phyloP scores from a whole-genome alignment of 2,797 vertebrate species.

The Argya squamiceps region DNA sequence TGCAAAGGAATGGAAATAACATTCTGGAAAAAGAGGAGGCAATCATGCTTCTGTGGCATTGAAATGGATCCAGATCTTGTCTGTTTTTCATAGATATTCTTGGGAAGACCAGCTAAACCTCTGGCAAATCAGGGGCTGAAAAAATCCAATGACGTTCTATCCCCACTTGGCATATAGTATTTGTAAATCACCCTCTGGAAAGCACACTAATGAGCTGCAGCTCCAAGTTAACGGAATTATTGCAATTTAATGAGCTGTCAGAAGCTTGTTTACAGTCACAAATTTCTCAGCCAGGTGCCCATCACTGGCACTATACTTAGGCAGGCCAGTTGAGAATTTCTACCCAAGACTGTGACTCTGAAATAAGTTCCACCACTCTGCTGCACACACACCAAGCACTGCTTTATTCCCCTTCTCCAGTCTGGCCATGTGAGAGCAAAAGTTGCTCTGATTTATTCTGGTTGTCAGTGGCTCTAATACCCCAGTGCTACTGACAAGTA shows the following conservation, averaged over 20 bases:
- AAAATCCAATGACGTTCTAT: neutral
- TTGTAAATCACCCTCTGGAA: conserved; percentile 11
- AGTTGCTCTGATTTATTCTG: neutral
- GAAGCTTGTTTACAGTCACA: conserved; percentile 39
- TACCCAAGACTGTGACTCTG: neutral
- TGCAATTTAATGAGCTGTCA: conserved; percentile 35
- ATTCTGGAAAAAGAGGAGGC: neutral
- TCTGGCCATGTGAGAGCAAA: neutral
- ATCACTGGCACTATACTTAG: neutral
- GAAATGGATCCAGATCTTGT: conserved; percentile 19
- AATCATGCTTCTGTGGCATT: conserved; percentile 4
- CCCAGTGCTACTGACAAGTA: neutral
- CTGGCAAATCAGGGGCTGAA: conserved; percentile 13
- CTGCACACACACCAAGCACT: neutral
- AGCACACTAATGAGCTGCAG: conserved; percentile 36
- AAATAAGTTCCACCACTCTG: neutral
- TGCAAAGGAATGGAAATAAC: conserved; percentile 5
- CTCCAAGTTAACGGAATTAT: neutral
- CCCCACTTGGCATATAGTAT: neutral
- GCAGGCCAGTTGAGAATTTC: neutral
- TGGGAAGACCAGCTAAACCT: conserved; percentile 13
- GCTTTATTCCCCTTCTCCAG: neutral
- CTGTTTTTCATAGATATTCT: conserved; percentile 14
- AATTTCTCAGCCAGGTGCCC: conserved; percentile 27
- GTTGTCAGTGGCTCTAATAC: neutral